phyloP scores from a whole-genome alignment of 1,140 invertebrate genomes.

The Bombus haemorrhoidalis region DNA sequence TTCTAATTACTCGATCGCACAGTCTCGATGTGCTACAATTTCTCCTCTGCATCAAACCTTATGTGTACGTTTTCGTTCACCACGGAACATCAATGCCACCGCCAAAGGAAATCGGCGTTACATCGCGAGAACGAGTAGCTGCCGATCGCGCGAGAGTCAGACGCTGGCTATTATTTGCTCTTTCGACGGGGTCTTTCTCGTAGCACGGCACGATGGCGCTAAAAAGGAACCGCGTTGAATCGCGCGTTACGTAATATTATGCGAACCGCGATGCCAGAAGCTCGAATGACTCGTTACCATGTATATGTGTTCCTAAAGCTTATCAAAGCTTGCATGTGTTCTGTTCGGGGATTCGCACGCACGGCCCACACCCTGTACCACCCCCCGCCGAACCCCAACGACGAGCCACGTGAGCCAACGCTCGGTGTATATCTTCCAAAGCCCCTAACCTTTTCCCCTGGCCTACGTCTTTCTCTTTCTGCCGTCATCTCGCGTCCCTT shows the following conservation, averaged over 20 bases:
- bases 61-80: neutral
- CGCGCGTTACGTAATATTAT: constrained; percentile 74
- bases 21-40: neutral
- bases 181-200: constrained; percentile 35
- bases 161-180: constrained; percentile 39
- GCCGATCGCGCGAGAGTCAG: constrained; percentile 49
- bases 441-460: constrained; percentile 68
- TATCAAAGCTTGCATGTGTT: constrained; percentile 81
- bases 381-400: constrained; percentile 38
- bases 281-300: constrained; percentile 66
- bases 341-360: constrained; percentile 79
- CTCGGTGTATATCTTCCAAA: constrained; percentile 71
- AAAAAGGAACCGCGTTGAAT: constrained; percentile 63
- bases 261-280: constrained; percentile 69
- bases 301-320: constrained; percentile 75
- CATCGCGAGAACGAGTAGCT: constrained; percentile 15
- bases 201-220: constrained; percentile 41
- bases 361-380: constrained; percentile 67
- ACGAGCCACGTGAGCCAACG: constrained; percentile 69
- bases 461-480: constrained; percentile 64
- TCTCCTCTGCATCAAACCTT: neutral
- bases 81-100: constrained; percentile 17
- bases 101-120: constrained; percentile 14
- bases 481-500: constrained; percentile 66
- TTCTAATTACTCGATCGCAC: neutral